A percentile compares a stretch with the other conserved stretches of the same genome.
Conservation (phyloP, 2,113 vertebrate species). For the Clarias gariepinus region DNA sequence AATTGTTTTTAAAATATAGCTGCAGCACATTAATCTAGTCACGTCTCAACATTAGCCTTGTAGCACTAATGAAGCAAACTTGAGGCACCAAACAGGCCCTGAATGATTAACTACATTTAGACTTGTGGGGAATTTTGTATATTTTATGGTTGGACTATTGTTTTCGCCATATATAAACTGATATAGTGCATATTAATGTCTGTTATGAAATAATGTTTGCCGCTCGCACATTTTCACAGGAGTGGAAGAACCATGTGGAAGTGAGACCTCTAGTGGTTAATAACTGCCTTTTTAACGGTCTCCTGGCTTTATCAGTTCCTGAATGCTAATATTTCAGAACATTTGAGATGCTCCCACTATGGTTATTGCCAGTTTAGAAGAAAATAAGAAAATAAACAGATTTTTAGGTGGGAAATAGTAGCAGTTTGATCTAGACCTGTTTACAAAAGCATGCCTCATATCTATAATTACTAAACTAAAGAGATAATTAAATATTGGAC, state of each 20-base stretch:
- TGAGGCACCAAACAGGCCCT: background rate
- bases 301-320: background rate
- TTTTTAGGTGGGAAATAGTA: background rate
- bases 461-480: background rate
- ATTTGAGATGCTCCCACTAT: background rate
- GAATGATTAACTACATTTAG: background rate
- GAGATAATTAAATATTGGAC: background rate
- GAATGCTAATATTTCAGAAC: background rate
- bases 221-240: background rate
- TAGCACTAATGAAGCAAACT: background rate
- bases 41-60: background rate
- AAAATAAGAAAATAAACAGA: too few relatives aligned
- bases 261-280: constrained; percentile 63
- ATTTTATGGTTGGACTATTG: background rate
- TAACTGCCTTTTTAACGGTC: background rate
- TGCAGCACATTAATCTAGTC: too few relatives aligned
- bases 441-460: background rate
- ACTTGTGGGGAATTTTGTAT: background rate
- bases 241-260: constrained; percentile 40
- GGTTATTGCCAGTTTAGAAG: background rate
- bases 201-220: background rate
- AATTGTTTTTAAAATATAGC: too few relatives aligned
- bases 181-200: background rate
- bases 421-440: background rate
- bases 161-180: background rate